A percentile compares a stretch with the other conserved stretches of the same genome.
These are phyloP conservation scores for Gordius sp. DNA, from an alignment of 2,888 invertebrate genomes.

Conservation along the genomic window DNA sequence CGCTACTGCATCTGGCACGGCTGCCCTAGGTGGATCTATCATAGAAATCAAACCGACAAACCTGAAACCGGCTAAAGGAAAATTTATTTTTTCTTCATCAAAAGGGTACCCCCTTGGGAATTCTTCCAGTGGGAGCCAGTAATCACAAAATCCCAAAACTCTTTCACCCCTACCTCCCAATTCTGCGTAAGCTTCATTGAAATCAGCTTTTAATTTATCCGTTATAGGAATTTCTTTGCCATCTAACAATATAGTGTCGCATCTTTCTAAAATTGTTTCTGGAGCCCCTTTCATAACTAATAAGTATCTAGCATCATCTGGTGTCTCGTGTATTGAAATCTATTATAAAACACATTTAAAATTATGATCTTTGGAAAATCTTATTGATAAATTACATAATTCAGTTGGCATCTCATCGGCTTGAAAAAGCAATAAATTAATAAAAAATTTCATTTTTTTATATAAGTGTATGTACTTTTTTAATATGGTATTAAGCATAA, in stretches of 20 bases:
- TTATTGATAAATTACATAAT: too few relatives aligned
- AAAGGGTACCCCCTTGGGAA: constrained; percentile 37
- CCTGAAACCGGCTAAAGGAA: constrained; percentile 38
- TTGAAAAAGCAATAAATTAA: too few relatives aligned
- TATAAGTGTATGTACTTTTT: too few relatives aligned
- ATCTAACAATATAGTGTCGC: constrained; percentile 35
- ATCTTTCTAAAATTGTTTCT: constrained; percentile 60
- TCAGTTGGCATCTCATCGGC: too few relatives aligned
- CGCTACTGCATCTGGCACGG: constrained; percentile 42
- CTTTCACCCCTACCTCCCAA: constrained; percentile 40
- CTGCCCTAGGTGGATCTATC: constrained; percentile 43
- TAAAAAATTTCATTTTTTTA: too few relatives aligned
- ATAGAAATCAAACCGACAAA: constrained; percentile 43
- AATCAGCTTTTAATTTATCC: constrained; percentile 33
- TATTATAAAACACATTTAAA: too few relatives aligned
- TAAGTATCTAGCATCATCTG: constrained; percentile 53
- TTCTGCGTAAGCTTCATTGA: constrained; percentile 43
- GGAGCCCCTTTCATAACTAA: constrained; percentile 51
- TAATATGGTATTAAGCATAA: too few relatives aligned
- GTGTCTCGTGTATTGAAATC: constrained; percentile 69
- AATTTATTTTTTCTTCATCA: constrained; percentile 48
- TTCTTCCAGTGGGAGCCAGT: constrained; percentile 27
- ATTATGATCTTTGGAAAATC: too few relatives aligned
- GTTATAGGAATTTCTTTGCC: constrained; percentile 34
- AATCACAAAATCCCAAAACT: constrained; percentile 29